Conservation (phyloP, 2,888 invertebrate species). For the Sesia apiformis region DNA sequence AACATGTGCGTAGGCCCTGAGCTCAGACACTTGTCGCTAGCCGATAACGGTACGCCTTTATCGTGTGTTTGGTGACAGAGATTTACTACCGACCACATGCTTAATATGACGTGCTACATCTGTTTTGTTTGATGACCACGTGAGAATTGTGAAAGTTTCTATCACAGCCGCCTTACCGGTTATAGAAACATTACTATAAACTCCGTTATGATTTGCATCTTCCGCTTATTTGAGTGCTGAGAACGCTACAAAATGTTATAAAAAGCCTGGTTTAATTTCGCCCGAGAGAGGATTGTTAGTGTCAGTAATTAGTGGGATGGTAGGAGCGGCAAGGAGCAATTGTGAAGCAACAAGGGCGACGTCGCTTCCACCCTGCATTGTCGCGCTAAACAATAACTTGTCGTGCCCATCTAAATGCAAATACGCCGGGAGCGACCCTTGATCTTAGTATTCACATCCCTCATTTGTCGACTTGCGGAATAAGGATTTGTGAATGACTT, state of each 20-base stretch:
- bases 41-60: slow-evolving; percentile 41
- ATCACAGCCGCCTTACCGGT: slow-evolving; percentile 17
- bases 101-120: slow-evolving; percentile 31
- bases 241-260: too few species aligned
- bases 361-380: slow-evolving; percentile 10
- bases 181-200: slow-evolving; percentile 10
- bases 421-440: slow-evolving; percentile 48
- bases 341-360: slow-evolving; percentile 19
- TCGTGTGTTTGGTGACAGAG: slow-evolving; percentile 39
- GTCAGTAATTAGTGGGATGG: slow-evolving; percentile 35
- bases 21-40: slow-evolving; percentile 21
- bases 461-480: slow-evolving; percentile 45
- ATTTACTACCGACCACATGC: slow-evolving; percentile 39
- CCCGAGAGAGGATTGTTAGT: slow-evolving; percentile 23
- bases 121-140: slow-evolving; percentile 33
- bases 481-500: slow-evolving; percentile 28
- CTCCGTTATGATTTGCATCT: slow-evolving; percentile 7
- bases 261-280: too few species aligned
- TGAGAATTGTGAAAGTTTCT: slow-evolving; percentile 32
- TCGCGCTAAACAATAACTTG: slow-evolving; percentile 40
- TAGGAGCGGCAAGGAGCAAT: slow-evolving; percentile 13
- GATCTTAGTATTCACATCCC: slow-evolving; percentile 53
- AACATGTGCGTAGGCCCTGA: slow-evolving; percentile 21
- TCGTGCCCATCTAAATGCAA: slow-evolving; percentile 64
- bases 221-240: too few species aligned